Evolutionary conservation across 2,888 invertebrate genomes (phyloP), one percentile per base, ranked within the genome.

Genomic region (Hololepta plana): DNA sequence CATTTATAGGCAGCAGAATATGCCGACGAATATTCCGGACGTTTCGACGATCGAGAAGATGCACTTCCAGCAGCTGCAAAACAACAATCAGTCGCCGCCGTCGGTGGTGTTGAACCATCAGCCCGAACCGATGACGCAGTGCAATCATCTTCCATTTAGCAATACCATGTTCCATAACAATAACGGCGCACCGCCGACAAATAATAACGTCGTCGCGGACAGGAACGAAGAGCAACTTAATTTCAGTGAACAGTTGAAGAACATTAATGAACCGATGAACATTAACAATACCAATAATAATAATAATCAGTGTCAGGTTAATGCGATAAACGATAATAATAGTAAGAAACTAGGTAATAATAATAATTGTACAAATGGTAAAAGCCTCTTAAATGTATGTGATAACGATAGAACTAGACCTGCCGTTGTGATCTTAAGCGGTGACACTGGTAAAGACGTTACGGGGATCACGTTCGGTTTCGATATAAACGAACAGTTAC

Each of bases 391-490:
- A n/a, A n/a, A n/a, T n/a, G n/a, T n/a, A n/a, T n/a, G n/a, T n/a
- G n/a, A n/a, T n/a, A n/a, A n/a, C n/a, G n/a, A n/a, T n/a, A n/a
- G n/a, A n/a, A 16, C 24, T 7, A 24, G 34, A 14, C 31, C 32
- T 13, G 30, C 31, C 15, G 37, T 35, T 6, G 34, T 35, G 15
- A 37, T 35, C 9, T 26, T 32, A 9, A 32, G 34, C 17, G 69
- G 72, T 43, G 59, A 60, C 34, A 47, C 51, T 28, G 54, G 56
- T 38, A 60, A 60, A 36, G 62, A 62, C 36, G 66, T 73, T 53
- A 64, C 66, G 44, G 73, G 71, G 42, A 65, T 82, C 30, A 80
- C 79, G 17, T 85, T 85, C 52, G 80, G 80, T 8, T 79, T 79
- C 53, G 79, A 75, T 46, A 59, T 79, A 32, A 76, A 79, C 54